These are phyloP conservation scores for Lithobates sylvaticus DNA, from an alignment of 2,797 vertebrate genomes.

Conservation along the genomic window DNA sequence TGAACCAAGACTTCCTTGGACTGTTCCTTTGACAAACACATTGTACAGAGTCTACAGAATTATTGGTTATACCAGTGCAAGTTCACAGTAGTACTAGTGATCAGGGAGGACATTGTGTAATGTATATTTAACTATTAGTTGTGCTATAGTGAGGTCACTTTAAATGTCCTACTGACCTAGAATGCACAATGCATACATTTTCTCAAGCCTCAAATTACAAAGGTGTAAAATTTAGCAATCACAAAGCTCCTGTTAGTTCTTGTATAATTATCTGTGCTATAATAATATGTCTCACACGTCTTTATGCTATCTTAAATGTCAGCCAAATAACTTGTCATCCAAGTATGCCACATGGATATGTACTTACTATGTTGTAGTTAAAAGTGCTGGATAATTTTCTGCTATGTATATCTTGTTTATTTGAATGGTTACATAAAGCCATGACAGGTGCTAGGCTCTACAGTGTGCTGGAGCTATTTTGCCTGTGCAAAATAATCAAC, in stretches of 20 bases:
- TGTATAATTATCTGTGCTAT: not conserved
- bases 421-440: not conserved
- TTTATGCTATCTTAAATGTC: not conserved
- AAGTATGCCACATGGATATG: not conserved
- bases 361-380: not conserved
- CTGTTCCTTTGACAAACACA: no score
- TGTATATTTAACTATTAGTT: no score
- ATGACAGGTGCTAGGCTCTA: not conserved
- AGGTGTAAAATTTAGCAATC: not conserved
- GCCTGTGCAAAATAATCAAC: not conserved
- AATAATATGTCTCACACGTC: not conserved
- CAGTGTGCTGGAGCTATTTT: not conserved
- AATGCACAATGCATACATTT: not conserved
- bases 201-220: not conserved
- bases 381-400: not conserved
- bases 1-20: no score
- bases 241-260: not conserved
- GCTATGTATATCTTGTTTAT: slow-evolving; percentile 23
- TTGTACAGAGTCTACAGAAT: no score
- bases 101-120: no score
- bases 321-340: slow-evolving; percentile 3
- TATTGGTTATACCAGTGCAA: no score
- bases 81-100: no score
- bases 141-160: not conserved
- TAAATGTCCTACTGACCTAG: not conserved